Percentiles rank a stretch among this genome's conserved stretches.
Conservation (phyloP, 53 echinoderm and acorn worm species). For the Mesocentrotus franciscanus region DNA sequence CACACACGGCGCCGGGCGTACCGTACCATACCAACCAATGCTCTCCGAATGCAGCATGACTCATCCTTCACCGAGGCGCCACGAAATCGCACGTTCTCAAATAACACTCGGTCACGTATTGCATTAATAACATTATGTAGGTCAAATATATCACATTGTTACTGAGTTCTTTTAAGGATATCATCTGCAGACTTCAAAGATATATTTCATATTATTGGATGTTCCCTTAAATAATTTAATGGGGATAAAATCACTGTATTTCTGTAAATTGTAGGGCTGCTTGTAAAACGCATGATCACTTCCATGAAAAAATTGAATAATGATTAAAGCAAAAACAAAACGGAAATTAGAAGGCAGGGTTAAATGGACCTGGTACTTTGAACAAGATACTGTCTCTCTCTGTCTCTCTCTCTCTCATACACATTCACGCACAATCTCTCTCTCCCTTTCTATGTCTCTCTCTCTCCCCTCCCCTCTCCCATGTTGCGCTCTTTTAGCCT, state of each 20-base stretch:
- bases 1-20: not conserved
- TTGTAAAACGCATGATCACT: too few species aligned
- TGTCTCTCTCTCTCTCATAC: not conserved
- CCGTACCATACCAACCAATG: not conserved
- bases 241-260: not conserved
- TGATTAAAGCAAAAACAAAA: not conserved
- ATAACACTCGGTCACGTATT: conserved; percentile 6
- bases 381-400: not conserved
- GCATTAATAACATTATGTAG: not conserved
- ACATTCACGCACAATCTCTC: too few species aligned
- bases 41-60: conserved; percentile 9
- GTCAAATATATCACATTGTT: not conserved
- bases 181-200: not conserved
- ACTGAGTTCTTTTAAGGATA: not conserved
- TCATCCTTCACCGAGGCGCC: conserved; percentile 11
- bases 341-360: not conserved
- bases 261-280: too few species aligned
- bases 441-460: not conserved
- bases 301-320: not conserved
- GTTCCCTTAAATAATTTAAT: not conserved
- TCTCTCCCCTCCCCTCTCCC: not conserved
- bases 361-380: too few species aligned
- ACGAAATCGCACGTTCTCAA: conserved; percentile 23
- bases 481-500: too few species aligned
- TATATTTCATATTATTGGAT: not conserved